Conservation (phyloP, 2,888 invertebrate genomes). For the Hermaeophaga mercurialis region DNA sequence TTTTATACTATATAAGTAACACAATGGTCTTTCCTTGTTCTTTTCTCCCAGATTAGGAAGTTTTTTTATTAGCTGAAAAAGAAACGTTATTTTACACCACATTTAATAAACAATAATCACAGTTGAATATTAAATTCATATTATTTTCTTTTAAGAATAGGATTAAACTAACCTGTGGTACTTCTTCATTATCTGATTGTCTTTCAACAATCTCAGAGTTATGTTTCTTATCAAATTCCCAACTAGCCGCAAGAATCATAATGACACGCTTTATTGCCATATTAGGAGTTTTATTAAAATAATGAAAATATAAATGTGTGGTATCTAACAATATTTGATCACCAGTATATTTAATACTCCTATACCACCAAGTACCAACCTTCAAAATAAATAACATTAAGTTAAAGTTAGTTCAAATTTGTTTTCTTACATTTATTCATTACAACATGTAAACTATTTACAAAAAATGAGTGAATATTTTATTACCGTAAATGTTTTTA, state of each 20-base stretch:
- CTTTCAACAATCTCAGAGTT: slow-evolving; percentile 94
- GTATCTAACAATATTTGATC: slow-evolving; percentile 97
- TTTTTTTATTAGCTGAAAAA: slow-evolving; percentile 80
- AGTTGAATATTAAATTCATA: too few species aligned
- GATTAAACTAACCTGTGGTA: slow-evolving; percentile 66
- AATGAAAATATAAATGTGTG: slow-evolving; percentile 94
- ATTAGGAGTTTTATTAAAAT: slow-evolving; percentile 93
- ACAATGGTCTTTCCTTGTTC: slow-evolving; percentile 93
- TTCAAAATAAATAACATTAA: slow-evolving; percentile 38
- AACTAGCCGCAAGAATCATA: slow-evolving; percentile 95
- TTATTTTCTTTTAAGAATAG: too few species aligned
- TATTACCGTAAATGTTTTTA: too few species aligned
- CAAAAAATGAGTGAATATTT: too few species aligned
- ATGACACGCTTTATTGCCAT: slow-evolving; percentile 94
- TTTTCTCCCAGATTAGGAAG: slow-evolving; percentile 92
- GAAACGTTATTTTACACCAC: slow-evolving; percentile 13
- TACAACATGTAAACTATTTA: too few species aligned
- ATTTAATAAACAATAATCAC: too few species aligned
- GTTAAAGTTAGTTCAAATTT: too few species aligned
- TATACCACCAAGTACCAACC: slow-evolving; percentile 99
- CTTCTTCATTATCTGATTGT: slow-evolving; percentile 92
- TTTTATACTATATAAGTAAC: slow-evolving; percentile 89
- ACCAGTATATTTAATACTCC: slow-evolving; percentile 94
- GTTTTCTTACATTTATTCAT: too few species aligned
- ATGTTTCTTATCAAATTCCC: slow-evolving; percentile 92